Percentiles rank a stretch among this genome's conserved stretches.
These are phyloP conservation scores for Tinamus major DNA, from an alignment of 2,797 vertebrate species.

Conservation along the genomic window DNA sequence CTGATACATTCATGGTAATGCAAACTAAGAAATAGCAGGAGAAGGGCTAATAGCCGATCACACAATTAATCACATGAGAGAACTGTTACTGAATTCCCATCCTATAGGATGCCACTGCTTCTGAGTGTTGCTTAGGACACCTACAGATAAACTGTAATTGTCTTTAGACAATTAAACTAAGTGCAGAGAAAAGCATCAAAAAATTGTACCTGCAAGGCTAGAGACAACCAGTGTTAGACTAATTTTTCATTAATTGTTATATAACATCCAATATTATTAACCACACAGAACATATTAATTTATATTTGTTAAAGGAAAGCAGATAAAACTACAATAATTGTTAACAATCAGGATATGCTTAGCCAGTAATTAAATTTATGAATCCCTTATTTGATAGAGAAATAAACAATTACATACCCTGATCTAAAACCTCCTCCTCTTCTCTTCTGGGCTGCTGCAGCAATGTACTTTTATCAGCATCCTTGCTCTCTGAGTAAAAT, in stretches of 20 bases:
- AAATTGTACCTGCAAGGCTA: conserved; percentile 30
- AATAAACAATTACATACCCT: conserved; percentile 83
- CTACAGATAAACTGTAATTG: neutral
- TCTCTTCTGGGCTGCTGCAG: conserved; percentile 80
- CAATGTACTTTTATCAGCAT: conserved; percentile 69
- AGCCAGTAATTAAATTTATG: neutral
- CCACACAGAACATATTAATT: neutral
- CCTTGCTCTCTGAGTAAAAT: conserved; percentile 74
- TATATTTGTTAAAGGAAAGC: neutral
- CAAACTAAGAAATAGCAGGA: neutral
- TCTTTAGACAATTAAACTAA: conserved; percentile 27
- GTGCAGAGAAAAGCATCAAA: conserved; percentile 24
- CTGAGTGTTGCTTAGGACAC: neutral
- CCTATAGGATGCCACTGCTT: neutral
- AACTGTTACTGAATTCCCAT: neutral
- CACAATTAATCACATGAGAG: neutral
- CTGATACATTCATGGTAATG: neutral
- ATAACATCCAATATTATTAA: neutral
- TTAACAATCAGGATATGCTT: neutral
- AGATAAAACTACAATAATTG: neutral
- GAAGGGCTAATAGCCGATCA: neutral
- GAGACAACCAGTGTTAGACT: neutral
- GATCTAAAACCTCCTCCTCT: conserved; percentile 84
- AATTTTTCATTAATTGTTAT: conserved; percentile 25
- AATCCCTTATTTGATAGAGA: neutral